These are phyloP conservation scores for Mormyrus lacerda DNA, from an alignment of 2,113 vertebrate species.

Conservation along the genomic window DNA sequence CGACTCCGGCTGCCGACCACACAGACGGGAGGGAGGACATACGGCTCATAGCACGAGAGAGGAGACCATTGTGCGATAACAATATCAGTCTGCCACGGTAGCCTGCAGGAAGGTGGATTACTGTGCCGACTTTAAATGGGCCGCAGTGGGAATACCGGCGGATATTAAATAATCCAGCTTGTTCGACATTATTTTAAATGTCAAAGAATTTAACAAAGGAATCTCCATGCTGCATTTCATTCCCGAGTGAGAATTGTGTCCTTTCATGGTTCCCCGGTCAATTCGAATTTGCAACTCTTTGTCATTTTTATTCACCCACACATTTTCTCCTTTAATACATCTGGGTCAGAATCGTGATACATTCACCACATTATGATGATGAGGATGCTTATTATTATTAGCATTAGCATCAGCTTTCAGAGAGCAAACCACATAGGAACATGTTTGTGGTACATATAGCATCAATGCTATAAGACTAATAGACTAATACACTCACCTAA, in stretches of 20 bases:
- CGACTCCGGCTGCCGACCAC: not conserved
- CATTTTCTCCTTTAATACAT: not conserved
- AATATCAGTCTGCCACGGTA: not conserved
- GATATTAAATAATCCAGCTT: not conserved
- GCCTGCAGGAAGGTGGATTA: not conserved
- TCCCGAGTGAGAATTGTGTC: not conserved
- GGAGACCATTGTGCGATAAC: not conserved
- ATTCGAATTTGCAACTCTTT: not conserved
- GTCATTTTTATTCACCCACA: not conserved
- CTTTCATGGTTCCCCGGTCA: not conserved
- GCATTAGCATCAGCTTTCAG: not conserved
- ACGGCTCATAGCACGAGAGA: not conserved
- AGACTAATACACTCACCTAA: too few relatives aligned
- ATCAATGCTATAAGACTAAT: not conserved
- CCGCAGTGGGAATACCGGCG: not conserved
- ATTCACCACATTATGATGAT: not conserved
- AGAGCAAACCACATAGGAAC: not conserved
- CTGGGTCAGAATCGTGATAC: not conserved
- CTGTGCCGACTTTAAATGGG: not conserved
- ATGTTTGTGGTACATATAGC: not conserved
- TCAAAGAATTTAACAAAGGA: constrained; percentile 6
- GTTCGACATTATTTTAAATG: constrained; percentile 9
- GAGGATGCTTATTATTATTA: not conserved
- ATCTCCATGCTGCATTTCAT: not conserved
- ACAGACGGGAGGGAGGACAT: not conserved